Conservation (phyloP, 2,888 invertebrate genomes). For the Drosophila basisetae region DNA sequence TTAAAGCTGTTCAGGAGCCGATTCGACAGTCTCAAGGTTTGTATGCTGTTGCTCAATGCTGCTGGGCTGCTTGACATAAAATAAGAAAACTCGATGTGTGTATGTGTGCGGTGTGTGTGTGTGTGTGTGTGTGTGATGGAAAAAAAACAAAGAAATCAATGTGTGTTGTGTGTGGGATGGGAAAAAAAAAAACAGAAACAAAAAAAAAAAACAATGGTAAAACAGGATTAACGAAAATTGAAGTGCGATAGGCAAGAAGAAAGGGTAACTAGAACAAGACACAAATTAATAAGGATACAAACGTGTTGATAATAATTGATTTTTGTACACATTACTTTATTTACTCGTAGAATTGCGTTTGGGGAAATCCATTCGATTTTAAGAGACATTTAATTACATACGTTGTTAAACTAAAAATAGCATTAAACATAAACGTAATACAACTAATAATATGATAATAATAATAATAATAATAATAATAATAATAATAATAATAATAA, state of each 20-base stretch:
- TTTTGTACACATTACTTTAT: slow-evolving; percentile 61
- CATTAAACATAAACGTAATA: slow-evolving; percentile 71
- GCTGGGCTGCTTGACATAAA: slow-evolving; percentile 32
- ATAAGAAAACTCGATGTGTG: slow-evolving; percentile 25
- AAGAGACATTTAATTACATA: slow-evolving; percentile 56
- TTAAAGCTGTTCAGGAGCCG: slow-evolving; percentile 77
- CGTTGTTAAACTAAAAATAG: slow-evolving; percentile 60
- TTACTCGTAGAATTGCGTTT: slow-evolving; percentile 40
- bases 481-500: slow-evolving; percentile 28
- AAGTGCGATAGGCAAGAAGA: neutral
- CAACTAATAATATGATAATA: slow-evolving; percentile 51
- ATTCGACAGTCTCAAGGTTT: slow-evolving; percentile 68
- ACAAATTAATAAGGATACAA: slow-evolving; percentile 13
- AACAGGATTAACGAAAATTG: neutral
- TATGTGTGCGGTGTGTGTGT: neutral
- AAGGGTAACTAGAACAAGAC: neutral
- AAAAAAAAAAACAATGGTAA: neutral
- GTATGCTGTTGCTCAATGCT: slow-evolving; percentile 44
- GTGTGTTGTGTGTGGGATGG: neutral
- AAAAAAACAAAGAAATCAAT: neutral
- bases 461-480: slow-evolving; percentile 45
- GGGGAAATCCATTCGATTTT: slow-evolving; percentile 41
- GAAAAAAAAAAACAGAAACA: neutral
- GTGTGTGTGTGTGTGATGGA: neutral
- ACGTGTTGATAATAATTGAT: slow-evolving; percentile 7